Evolutionary conservation across 2,797 vertebrate species (phyloP).

Genomic region (Graptemys geographica): DNA sequence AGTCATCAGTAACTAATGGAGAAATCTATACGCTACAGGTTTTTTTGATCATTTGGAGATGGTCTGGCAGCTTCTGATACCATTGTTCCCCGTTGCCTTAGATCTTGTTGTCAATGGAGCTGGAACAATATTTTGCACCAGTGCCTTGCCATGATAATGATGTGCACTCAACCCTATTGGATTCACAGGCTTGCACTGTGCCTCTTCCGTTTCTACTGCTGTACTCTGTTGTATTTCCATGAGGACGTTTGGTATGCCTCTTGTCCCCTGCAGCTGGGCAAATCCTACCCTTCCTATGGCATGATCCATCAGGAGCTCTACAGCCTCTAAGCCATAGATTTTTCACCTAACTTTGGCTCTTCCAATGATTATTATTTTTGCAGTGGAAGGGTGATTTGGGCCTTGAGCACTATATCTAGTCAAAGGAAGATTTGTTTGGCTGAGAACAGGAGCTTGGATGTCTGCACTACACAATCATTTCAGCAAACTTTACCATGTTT

Average conservation of each 20-base stretch:
- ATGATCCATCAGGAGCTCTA: neutral
- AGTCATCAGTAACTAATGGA: neutral
- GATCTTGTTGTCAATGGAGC: neutral
- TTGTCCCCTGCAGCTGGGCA: neutral
- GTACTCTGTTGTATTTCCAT: neutral
- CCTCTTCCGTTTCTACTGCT: neutral
- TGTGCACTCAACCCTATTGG: fast-evolving
- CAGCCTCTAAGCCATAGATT: neutral
- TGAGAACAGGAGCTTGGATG: neutral
- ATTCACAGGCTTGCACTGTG: neutral
- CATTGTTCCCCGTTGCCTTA: neutral
- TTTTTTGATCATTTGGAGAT: neutral
- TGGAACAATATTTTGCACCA: neutral
- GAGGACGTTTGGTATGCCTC: neutral
- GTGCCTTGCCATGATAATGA: neutral
- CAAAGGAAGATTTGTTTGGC: neutral
- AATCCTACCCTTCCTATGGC: neutral
- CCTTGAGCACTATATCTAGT: neutral
- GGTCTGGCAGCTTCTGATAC: neutral
- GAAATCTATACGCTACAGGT: neutral
- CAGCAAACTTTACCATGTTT: neutral
- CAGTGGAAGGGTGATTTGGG: neutral
- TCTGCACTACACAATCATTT: neutral
- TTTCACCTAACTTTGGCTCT: neutral
- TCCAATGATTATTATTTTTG: neutral